Conservation (phyloP, 2,113 vertebrate genomes). For the Gobio gobio region DNA sequence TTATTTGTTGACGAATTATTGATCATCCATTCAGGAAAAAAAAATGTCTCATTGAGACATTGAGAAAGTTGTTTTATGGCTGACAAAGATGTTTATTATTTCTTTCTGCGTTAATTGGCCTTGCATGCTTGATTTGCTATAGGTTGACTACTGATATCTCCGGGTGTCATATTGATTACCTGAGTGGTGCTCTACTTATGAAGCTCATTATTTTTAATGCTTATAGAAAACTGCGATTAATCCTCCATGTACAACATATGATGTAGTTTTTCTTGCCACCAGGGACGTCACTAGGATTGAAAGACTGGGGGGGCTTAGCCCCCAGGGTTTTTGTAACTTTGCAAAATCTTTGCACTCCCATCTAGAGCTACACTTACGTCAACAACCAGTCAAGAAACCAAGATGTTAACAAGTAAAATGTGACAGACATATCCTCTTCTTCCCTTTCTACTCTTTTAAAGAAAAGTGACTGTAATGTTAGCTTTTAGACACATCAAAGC, state of each 20-base stretch:
- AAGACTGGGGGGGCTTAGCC: too few species aligned
- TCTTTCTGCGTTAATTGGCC: slow-evolving; percentile 54
- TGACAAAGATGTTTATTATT: slow-evolving; percentile 46
- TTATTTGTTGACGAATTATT: slow-evolving; percentile 66
- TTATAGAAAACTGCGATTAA: not conserved
- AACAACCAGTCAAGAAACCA: too few species aligned
- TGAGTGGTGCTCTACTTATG: slow-evolving; percentile 5
- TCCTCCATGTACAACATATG: not conserved
- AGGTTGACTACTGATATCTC: slow-evolving; percentile 63
- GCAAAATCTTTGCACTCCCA: too few species aligned
- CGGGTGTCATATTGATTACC: slow-evolving; percentile 28
- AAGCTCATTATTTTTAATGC: slow-evolving; percentile 20
- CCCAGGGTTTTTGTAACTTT: too few species aligned
- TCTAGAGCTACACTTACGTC: too few species aligned
- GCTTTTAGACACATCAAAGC: too few species aligned
- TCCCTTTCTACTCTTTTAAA: too few species aligned
- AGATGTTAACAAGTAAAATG: too few species aligned
- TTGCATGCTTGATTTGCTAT: slow-evolving; percentile 55
- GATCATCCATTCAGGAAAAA: slow-evolving; percentile 64
- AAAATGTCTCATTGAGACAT: not conserved
- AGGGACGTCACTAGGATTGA: too few species aligned
- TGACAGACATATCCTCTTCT: too few species aligned
- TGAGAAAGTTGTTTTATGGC: slow-evolving; percentile 53
- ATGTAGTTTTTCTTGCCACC: not conserved
- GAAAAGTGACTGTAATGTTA: too few species aligned